A percentile compares a stretch with the other conserved stretches of the same genome.
These are phyloP conservation scores for Eretmocerus hayati DNA, from an alignment of 2,888 invertebrate genomes.

Conservation along the genomic window DNA sequence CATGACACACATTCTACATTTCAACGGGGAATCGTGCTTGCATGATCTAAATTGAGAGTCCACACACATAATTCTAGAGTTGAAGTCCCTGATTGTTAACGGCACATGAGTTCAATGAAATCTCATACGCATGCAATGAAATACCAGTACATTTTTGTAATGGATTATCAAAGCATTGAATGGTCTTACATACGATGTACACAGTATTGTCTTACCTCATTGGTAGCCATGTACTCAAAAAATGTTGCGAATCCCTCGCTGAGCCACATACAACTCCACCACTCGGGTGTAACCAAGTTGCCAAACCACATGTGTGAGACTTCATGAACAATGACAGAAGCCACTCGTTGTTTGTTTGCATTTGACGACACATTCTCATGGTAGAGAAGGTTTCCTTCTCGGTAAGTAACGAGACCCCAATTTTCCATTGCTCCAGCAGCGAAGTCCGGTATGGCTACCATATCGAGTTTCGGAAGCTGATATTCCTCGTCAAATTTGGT, in stretches of 20 bases:
- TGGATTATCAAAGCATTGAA: too few species aligned
- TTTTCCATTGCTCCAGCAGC: slow-evolving; percentile 87
- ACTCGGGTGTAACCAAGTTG: slow-evolving; percentile 65
- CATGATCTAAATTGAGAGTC: too few species aligned
- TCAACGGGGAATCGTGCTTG: too few species aligned
- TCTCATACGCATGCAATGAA: too few species aligned
- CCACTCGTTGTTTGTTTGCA: slow-evolving; percentile 55
- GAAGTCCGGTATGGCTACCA: slow-evolving; percentile 90
- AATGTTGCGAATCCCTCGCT: slow-evolving; percentile 70
- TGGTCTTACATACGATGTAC: too few species aligned
- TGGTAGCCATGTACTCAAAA: slow-evolving; percentile 55
- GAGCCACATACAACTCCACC: slow-evolving; percentile 71
- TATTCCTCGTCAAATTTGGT: slow-evolving; percentile 70
- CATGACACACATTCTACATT: too few species aligned
- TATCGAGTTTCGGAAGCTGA: slow-evolving; percentile 77
- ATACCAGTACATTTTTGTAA: too few species aligned
- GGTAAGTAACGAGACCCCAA: slow-evolving; percentile 82
- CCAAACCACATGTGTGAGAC: slow-evolving; percentile 80
- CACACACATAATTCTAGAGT: too few species aligned
- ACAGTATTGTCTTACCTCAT: slow-evolving; percentile 14
- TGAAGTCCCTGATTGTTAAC: too few species aligned
- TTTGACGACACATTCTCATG: slow-evolving; percentile 48
- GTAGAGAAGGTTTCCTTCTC: slow-evolving; percentile 38
- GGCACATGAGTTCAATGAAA: too few species aligned
- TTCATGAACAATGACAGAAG: slow-evolving; percentile 68